Evolutionary conservation across 2,888 invertebrate species (phyloP).

Genomic region (Epistrophe eligans): DNA sequence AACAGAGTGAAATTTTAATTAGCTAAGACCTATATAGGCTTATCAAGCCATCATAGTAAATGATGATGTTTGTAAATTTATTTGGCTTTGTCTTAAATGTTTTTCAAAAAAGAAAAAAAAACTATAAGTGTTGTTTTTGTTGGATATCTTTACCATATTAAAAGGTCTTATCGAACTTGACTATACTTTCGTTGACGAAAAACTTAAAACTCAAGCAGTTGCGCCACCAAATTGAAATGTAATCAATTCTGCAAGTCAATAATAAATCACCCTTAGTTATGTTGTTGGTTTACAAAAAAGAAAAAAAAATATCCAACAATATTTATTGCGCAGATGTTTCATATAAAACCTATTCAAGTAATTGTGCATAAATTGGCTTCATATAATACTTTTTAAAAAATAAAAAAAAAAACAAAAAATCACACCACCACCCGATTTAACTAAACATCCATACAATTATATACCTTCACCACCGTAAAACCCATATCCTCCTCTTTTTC

Average conservation of each 20-base stretch:
- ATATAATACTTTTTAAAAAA: slow-evolving; percentile 2
- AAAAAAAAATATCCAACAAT: background rate
- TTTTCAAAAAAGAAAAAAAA: no score
- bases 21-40: no score
- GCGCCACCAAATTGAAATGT: slow-evolving; percentile 8
- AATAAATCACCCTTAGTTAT: slow-evolving; percentile 5
- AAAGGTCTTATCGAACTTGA: background rate
- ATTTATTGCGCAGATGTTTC: slow-evolving; percentile 44
- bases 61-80: no score
- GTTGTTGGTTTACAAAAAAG: slow-evolving; percentile 2
- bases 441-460: slow-evolving; percentile 27
- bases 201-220: background rate
- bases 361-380: slow-evolving; percentile 51
- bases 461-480: slow-evolving; percentile 6
- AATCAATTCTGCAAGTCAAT: slow-evolving; percentile 21
- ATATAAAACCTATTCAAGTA: slow-evolving; percentile 28
- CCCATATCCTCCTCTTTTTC: background rate
- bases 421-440: slow-evolving; percentile 7
- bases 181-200: background rate
- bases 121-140: no score
- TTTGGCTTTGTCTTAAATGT: no score
- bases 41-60: no score
- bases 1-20: background rate
- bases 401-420: slow-evolving; percentile 29
- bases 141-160: background rate